A percentile compares a stretch with the other conserved stretches of the same genome.
These are phyloP conservation scores for Eulithis prunata DNA, from an alignment of 2,888 invertebrate species.

Conservation along the genomic window DNA sequence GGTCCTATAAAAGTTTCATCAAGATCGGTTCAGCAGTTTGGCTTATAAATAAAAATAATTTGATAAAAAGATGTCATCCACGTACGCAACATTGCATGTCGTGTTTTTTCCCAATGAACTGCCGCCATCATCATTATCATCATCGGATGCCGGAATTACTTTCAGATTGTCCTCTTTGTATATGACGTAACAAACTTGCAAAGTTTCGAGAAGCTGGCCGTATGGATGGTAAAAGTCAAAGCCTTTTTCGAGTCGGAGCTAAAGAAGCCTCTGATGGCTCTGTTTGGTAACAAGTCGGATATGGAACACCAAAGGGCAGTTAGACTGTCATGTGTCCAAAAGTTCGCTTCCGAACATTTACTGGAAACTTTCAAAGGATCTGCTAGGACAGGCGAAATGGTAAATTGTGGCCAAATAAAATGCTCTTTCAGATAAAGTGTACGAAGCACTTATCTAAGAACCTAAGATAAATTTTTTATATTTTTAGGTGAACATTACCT, in stretches of 20 bases:
- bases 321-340: constrained; percentile 85
- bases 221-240: constrained; percentile 87
- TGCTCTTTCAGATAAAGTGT: background rate
- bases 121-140: too few species aligned
- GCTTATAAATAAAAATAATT: too few species aligned
- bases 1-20: too few species aligned
- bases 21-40: too few species aligned
- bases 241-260: constrained; percentile 68
- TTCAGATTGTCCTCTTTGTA: constrained; percentile 90
- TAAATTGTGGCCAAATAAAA: constrained; percentile 51
- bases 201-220: constrained; percentile 90
- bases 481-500: constrained; percentile 84
- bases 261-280: constrained; percentile 83
- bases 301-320: constrained; percentile 89
- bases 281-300: constrained; percentile 90
- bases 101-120: too few species aligned
- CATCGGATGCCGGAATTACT: background rate
- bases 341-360: constrained; percentile 86
- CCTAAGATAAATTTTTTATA: background rate
- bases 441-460: too few species aligned
- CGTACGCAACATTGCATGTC: too few species aligned
- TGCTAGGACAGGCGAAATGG: constrained; percentile 90
- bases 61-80: too few species aligned
- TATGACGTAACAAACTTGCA: constrained; percentile 92
- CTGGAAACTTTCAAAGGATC: constrained; percentile 86